phyloP scores from a whole-genome alignment of 1,140 invertebrate genomes.

The Bombus huntii region DNA sequence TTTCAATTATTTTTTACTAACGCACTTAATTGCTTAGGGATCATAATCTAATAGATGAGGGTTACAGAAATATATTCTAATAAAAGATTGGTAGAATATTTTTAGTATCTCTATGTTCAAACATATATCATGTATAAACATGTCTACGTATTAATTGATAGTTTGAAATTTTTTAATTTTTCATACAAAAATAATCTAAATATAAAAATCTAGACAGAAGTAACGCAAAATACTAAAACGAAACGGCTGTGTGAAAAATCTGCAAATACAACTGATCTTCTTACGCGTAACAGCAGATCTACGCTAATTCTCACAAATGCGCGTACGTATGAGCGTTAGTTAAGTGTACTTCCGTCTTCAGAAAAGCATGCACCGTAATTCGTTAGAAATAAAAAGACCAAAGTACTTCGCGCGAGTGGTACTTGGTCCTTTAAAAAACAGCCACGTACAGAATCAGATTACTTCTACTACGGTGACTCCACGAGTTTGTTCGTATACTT shows the following conservation, averaged over 20 bases:
- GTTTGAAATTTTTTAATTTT: background rate
- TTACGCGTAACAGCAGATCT: background rate
- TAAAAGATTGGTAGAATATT: too few species aligned
- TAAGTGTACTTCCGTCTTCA: slow-evolving; percentile 24
- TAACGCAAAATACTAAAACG: background rate
- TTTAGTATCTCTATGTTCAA: too few species aligned
- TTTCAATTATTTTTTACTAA: too few species aligned
- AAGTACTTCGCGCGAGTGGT: background rate
- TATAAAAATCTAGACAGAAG: background rate
- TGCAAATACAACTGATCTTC: background rate
- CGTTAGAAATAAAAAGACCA: slow-evolving; percentile 24
- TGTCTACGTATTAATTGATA: too few species aligned
- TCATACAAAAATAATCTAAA: background rate
- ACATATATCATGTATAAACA: too few species aligned
- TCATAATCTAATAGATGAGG: too few species aligned
- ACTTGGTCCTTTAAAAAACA: slow-evolving; percentile 13
- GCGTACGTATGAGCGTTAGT: background rate
- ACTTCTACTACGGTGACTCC: background rate
- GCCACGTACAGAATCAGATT: background rate
- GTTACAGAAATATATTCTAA: too few species aligned
- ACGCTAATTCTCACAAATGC: background rate
- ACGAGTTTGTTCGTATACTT: background rate
- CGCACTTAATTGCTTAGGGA: too few species aligned
- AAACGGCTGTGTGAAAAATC: background rate
- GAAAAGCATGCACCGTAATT: slow-evolving; percentile 20